Evolutionary conservation across 2,113 vertebrate species (phyloP).

Genomic region (Ailurus styani): DNA sequence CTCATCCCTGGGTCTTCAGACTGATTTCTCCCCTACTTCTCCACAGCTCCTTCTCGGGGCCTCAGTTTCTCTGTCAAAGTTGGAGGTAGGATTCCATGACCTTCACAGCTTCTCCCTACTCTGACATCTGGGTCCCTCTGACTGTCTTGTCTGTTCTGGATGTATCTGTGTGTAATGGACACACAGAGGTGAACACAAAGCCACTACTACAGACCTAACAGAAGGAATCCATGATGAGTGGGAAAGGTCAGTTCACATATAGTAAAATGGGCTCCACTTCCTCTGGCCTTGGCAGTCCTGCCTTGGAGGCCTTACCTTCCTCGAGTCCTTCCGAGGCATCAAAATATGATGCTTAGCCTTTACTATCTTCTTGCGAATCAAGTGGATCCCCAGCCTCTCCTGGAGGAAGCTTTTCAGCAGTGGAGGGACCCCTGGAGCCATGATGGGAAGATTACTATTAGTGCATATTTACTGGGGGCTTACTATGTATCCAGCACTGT

Average conservation of each 20-base stretch:
- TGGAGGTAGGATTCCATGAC: background rate
- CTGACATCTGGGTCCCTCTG: background rate
- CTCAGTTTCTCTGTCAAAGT: conserved; percentile 29
- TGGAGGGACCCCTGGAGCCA: conserved; percentile 81
- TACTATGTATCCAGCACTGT: background rate
- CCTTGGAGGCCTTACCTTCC: conserved; percentile 80
- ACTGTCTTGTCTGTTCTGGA: background rate
- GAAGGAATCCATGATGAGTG: background rate
- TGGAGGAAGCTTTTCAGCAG: conserved; percentile 86
- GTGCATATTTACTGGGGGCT: background rate
- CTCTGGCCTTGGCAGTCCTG: background rate
- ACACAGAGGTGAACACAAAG: background rate
- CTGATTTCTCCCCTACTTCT: background rate
- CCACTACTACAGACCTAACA: background rate
- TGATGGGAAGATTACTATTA: background rate
- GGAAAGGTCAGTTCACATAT: background rate
- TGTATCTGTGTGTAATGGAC: background rate
- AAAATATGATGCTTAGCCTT: conserved; percentile 67
- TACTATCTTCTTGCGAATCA: conserved; percentile 75
- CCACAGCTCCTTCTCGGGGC: background rate
- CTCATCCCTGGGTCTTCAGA: background rate
- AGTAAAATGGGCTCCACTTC: background rate
- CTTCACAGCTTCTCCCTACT: background rate
- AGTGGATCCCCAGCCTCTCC: conserved; percentile 83
- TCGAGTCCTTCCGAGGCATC: conserved; percentile 72